Evolutionary conservation across 2,888 invertebrate species (phyloP).

Genomic region (Tachina lurida): DNA sequence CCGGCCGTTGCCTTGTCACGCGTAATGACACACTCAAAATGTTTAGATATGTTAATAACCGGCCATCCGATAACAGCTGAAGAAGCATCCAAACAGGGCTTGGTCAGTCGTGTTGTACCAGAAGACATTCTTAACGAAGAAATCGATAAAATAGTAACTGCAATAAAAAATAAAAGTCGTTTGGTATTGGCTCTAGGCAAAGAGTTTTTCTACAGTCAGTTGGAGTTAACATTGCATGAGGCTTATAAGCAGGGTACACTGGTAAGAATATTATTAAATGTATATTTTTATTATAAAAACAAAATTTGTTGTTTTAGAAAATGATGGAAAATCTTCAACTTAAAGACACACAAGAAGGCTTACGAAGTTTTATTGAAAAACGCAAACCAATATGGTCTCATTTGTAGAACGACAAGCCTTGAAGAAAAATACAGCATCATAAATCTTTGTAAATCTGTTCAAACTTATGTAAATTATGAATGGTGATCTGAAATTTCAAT

Average conservation of each 20-base stretch:
- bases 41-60: conserved; percentile 96
- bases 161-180: conserved; percentile 91
- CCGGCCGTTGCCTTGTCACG: conserved; percentile 95
- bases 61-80: conserved; percentile 90
- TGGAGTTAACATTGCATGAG: conserved; percentile 86
- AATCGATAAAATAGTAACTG: conserved; percentile 86
- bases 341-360: conserved; percentile 95
- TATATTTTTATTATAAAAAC: background rate
- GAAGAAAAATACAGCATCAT: background rate
- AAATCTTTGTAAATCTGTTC: too few species aligned
- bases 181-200: conserved; percentile 94
- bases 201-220: conserved; percentile 93
- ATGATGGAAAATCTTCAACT: conserved; percentile 94
- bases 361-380: conserved; percentile 94
- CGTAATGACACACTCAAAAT: conserved; percentile 90
- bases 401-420: conserved; percentile 46
- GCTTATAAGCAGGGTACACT: conserved; percentile 91
- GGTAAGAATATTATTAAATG: conserved; percentile 74
- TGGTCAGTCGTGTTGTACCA: conserved; percentile 82
- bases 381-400: conserved; percentile 89
- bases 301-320: conserved; percentile 57
- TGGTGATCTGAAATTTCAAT: too few species aligned
- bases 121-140: conserved; percentile 85
- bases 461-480: background rate
- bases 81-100: conserved; percentile 88